Conservation (phyloP, 2,113 vertebrate genomes). For the Fulica atra region DNA sequence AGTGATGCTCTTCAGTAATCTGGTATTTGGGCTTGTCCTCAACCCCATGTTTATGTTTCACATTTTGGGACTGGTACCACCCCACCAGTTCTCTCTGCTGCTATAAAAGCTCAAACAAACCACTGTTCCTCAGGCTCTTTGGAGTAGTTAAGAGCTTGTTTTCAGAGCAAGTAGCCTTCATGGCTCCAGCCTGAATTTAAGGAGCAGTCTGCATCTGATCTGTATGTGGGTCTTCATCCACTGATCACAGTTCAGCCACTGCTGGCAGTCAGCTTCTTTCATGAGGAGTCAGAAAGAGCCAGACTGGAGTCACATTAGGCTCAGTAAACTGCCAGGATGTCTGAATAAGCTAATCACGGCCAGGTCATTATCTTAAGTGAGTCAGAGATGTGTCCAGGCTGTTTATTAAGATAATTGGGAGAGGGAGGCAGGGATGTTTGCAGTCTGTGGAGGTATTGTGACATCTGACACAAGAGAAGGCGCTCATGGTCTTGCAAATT, state of each 20-base stretch:
- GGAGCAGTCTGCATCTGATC: background rate
- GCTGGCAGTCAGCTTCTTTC: background rate
- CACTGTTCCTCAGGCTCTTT: background rate
- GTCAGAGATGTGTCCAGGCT: slow-evolving; percentile 15
- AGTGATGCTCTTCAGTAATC: background rate
- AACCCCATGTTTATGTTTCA: background rate
- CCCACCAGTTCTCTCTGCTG: background rate
- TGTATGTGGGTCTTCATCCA: background rate
- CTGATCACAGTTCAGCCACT: background rate
- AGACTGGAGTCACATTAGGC: background rate
- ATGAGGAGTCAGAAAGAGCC: background rate
- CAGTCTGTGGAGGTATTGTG: background rate
- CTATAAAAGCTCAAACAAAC: background rate
- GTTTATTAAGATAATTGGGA: slow-evolving; percentile 40
- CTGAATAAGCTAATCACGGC: slow-evolving; percentile 21
- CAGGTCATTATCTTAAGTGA: slow-evolving; percentile 48
- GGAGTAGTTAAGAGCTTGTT: background rate
- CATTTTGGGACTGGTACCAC: background rate
- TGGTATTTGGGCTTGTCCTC: background rate
- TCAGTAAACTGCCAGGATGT: background rate
- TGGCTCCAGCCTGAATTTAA: background rate
- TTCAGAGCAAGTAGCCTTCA: background rate
- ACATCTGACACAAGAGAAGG: background rate
- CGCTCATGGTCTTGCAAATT: background rate
- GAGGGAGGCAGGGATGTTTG: background rate